Evolutionary conservation across 2,888 invertebrate genomes (phyloP).

Genomic region (Cephalotes varians): DNA sequence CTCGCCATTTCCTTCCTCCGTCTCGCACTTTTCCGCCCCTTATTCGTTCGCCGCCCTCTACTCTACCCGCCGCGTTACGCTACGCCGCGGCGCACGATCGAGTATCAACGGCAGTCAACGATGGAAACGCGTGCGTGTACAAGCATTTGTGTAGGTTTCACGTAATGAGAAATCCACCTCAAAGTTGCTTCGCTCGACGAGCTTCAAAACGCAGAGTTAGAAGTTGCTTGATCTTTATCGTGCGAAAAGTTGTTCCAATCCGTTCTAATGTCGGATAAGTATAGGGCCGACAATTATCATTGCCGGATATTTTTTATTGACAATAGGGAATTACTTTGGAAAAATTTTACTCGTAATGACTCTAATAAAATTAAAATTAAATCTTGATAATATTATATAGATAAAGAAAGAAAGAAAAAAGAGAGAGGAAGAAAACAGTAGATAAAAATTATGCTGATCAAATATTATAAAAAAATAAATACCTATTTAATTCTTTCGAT

Average conservation of each 20-base stretch:
- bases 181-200: slow-evolving; percentile 33
- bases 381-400: neutral
- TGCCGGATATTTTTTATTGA: neutral
- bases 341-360: neutral
- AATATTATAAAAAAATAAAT: neutral
- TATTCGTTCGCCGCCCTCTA: slow-evolving; percentile 36
- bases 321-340: neutral
- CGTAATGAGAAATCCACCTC: slow-evolving; percentile 54
- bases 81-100: slow-evolving; percentile 43
- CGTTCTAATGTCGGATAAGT: slow-evolving; percentile 6
- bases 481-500: no score
- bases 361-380: neutral
- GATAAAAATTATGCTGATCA: neutral
- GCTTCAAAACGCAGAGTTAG: slow-evolving; percentile 36
- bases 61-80: slow-evolving; percentile 20
- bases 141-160: slow-evolving; percentile 45
- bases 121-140: slow-evolving; percentile 42
- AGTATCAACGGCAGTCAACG: slow-evolving; percentile 48
- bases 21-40: slow-evolving; percentile 43
- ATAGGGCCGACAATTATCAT: neutral
- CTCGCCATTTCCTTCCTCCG: slow-evolving; percentile 45
- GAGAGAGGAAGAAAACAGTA: neutral
- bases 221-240: slow-evolving; percentile 53
- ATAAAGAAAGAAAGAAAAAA: neutral
- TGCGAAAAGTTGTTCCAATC: slow-evolving; percentile 36